Conservation (phyloP, 2,113 vertebrate genomes). For the Tympanuchus pallidicinctus region DNA sequence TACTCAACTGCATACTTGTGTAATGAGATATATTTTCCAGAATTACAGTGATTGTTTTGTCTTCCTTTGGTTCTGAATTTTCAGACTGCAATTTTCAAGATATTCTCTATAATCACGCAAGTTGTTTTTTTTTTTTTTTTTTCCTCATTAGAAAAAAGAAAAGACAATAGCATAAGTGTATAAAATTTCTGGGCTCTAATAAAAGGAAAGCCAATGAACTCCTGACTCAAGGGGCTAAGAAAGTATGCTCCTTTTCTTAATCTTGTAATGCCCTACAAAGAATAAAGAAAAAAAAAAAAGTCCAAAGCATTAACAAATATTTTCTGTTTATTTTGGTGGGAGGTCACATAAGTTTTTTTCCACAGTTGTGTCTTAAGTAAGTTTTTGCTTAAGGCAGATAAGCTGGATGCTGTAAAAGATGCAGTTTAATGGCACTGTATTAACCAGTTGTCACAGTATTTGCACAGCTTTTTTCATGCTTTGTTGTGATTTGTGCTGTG, state of each 20-base stretch:
- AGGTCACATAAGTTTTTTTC: background rate
- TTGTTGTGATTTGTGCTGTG: background rate
- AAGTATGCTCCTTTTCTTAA: background rate
- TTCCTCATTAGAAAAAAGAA: background rate
- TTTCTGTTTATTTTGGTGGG: background rate
- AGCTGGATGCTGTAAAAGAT: background rate
- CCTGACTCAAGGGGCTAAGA: background rate
- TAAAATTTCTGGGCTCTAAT: background rate
- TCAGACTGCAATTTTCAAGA: background rate
- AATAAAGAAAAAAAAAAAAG: background rate
- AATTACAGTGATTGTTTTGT: background rate
- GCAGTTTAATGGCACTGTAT: background rate
- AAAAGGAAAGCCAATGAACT: background rate
- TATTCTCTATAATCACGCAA: background rate
- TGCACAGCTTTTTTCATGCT: background rate
- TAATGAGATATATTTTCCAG: background rate
- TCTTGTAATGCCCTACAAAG: background rate
- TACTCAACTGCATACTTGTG: accelerated
- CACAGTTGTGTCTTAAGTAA: background rate
- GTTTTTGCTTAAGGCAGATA: background rate
- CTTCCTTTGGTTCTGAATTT: background rate
- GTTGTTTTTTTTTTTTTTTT: background rate
- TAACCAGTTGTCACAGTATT: background rate
- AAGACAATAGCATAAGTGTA: background rate
- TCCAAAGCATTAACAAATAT: background rate